phyloP scores from a whole-genome alignment of 1,140 invertebrate species.

The Drosophila pseudoobscura region DNA sequence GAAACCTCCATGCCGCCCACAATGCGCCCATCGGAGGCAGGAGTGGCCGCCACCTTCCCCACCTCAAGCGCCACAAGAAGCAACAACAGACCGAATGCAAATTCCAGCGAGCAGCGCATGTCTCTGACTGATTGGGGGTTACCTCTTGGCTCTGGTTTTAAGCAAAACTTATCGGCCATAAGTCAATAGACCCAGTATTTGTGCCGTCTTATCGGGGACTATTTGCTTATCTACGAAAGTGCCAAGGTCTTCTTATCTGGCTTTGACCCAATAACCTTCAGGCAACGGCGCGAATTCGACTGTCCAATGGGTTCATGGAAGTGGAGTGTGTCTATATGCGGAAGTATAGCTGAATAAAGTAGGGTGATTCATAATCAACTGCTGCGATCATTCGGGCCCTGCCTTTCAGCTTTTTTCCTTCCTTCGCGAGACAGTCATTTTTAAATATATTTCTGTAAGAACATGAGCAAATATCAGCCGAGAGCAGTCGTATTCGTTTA shows the following conservation, averaged over 20 bases:
- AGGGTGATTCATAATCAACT: too few relatives aligned
- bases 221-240: conserved; percentile 54
- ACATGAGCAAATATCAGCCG: too few relatives aligned
- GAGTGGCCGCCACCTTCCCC: conserved; percentile 2
- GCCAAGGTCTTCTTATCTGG: conserved; percentile 56
- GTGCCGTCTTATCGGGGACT: conserved; percentile 32
- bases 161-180: conserved; percentile 47
- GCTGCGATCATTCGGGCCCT: too few relatives aligned
- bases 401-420: too few relatives aligned
- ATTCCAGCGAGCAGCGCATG: conserved; percentile 8
- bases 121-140: conserved; percentile 21
- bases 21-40: conserved; percentile 70
- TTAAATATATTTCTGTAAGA: too few relatives aligned
- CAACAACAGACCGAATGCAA: conserved; percentile 15
- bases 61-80: background rate
- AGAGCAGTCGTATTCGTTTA: too few relatives aligned
- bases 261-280: conserved; percentile 66
- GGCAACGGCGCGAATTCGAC: background rate
- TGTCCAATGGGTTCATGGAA: background rate
- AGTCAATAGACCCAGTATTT: conserved; percentile 58
- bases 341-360: background rate
- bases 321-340: too few relatives aligned
- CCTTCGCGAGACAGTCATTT: too few relatives aligned
- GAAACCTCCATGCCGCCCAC: conserved; percentile 71
- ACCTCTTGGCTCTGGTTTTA: conserved; percentile 42